A percentile compares a stretch with the other conserved stretches of the same genome.
phyloP scores from a whole-genome alignment of 2,888 invertebrate genomes.

The Gasteruption jaculator region DNA sequence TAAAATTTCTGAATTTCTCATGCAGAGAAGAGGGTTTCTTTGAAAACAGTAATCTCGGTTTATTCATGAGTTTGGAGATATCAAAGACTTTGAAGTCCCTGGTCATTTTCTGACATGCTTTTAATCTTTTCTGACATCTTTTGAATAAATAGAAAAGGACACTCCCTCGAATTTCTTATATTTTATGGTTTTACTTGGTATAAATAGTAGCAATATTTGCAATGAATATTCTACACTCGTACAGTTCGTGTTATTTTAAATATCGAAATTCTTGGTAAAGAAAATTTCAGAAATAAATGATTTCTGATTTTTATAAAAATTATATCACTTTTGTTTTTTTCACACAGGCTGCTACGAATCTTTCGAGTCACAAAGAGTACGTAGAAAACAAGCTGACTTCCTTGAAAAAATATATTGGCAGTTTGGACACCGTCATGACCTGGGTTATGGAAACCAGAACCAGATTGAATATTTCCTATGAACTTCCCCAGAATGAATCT shows the following conservation, averaged over 20 bases:
- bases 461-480: conserved; percentile 51
- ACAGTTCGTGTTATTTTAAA: background rate
- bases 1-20: conserved; percentile 2
- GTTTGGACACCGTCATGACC: conserved; percentile 56
- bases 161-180: no score
- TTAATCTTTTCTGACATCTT: no score
- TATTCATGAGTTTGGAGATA: no score
- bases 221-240: background rate
- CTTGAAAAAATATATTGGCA: conserved; percentile 56
- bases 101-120: no score
- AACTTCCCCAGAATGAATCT: conserved; percentile 49
- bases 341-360: conserved; percentile 51
- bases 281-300: conserved; percentile 9
- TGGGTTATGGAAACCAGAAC: conserved; percentile 57
- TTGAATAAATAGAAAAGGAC: no score
- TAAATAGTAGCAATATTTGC: background rate
- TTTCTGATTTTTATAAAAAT: background rate
- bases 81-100: no score
- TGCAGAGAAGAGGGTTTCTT: no score
- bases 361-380: conserved; percentile 57
- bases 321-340: conserved; percentile 2
- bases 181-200: background rate
- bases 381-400: conserved; percentile 58
- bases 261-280: no score
- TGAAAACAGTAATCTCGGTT: no score